A percentile compares a stretch with the other conserved stretches of the same genome.
Conservation (phyloP, 2,888 invertebrate genomes). For the Argyresthia goedartella region DNA sequence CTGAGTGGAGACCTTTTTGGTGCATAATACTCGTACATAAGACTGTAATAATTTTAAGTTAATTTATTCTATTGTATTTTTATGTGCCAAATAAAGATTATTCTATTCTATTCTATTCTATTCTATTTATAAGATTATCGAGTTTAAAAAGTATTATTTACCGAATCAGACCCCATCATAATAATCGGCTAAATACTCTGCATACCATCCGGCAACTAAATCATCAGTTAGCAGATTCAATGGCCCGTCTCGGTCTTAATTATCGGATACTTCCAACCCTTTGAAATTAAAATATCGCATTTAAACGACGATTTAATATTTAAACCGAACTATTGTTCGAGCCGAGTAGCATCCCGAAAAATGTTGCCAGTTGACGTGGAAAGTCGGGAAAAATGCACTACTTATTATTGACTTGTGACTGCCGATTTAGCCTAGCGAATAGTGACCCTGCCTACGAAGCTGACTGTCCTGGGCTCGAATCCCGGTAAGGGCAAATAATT, state of each 20-base stretch:
- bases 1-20: no score
- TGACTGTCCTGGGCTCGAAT: no score
- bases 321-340: constrained; percentile 9
- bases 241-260: neutral
- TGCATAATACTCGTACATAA: no score
- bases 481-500: no score
- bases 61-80: no score
- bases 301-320: neutral
- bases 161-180: neutral
- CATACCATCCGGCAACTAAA: neutral
- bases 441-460: no score
- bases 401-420: no score
- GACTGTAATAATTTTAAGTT: no score
- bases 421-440: no score
- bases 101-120: neutral
- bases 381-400: constrained; percentile 10
- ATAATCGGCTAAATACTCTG: neutral
- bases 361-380: neutral
- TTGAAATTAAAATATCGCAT: neutral
- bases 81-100: neutral
- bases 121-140: no score
- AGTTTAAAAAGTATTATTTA: no score
- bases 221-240: neutral
- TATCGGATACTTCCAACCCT: neutral
- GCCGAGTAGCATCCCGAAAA: neutral